A percentile compares a stretch with the other conserved stretches of the same genome.
Evolutionary conservation across 2,113 vertebrate genomes (phyloP).

Genomic region (Verasper variegatus): DNA sequence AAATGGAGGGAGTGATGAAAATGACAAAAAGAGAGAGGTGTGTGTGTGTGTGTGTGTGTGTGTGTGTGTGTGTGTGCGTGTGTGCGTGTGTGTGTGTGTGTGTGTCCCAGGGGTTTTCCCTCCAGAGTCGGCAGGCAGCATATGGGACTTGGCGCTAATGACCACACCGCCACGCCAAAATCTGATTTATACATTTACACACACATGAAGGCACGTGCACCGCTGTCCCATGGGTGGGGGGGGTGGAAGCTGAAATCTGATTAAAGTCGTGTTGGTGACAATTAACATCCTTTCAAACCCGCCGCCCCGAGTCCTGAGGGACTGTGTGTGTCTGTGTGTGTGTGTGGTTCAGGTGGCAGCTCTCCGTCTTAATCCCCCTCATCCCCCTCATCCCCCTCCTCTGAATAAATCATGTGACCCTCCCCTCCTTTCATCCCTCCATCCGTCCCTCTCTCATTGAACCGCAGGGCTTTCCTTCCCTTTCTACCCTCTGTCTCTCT

Average conservation of each 20-base stretch:
- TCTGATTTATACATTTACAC: constrained; percentile 82
- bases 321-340: constrained; percentile 76
- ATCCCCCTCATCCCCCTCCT: constrained; percentile 78
- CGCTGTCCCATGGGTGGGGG: constrained; percentile 15
- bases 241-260: constrained; percentile 87
- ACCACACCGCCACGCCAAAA: constrained; percentile 83
- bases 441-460: constrained; percentile 82
- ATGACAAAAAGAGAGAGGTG: background rate
- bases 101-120: constrained; percentile 70
- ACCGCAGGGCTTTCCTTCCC: background rate
- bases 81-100: constrained; percentile 38
- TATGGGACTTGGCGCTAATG: constrained; percentile 94
- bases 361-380: constrained; percentile 83
- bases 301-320: constrained; percentile 66
- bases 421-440: constrained; percentile 64
- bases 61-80: no score
- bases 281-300: constrained; percentile 91
- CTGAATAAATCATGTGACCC: constrained; percentile 86
- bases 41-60: no score
- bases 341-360: constrained; percentile 91
- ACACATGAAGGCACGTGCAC: background rate
- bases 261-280: constrained; percentile 97
- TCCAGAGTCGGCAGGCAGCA: constrained; percentile 82
- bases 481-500: background rate
- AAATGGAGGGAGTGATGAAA: background rate